Base-by-base conservation (phyloP, 2,888 invertebrate genomes). In the Pammene fasciana region DNA sequence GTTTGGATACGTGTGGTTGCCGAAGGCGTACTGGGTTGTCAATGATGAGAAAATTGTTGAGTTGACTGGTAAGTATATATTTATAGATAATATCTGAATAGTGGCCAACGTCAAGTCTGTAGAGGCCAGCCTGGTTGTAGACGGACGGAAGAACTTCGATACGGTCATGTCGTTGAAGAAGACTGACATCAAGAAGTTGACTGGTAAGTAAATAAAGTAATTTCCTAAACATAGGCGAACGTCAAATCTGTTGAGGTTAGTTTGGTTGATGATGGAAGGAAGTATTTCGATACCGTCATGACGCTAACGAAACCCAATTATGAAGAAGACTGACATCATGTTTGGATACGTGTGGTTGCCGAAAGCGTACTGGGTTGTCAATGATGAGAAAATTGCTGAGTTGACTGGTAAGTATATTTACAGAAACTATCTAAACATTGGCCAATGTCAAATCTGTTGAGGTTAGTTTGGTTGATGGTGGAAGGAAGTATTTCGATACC, bases 31-130 rank as follows among this genome's bases (percentile, higher is more conserved):
- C 74, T 91, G 97, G 82, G 94, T 95, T 0, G 94, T 97, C 0
- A 96, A 96, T 78, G 94, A 95, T 64, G 95, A 96, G 72, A 92
- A 94, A 61, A 94, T 97, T 0, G 95, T 96, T 0, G 96, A 95
- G 71, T 82, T 97, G 8, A 87, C 94, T 82, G 95, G 96, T 96
- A 86, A 87, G 86, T 76, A n/a, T 10, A 13, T 26, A 26, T 26
- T 26, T 26, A 26, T 26, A 3, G 26, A 4, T 26, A 26, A 26
- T 26, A 3, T 4, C 26, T 26, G 8, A 38, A 38, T 38, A 38
- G 2, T 9, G 9, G 94, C 94, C 0, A 93, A 94, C 71, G 95
- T 96, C 78, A 95, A 95, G 72, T 94, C 94, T 9, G 80, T 97
- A 5, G 94, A 96, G 75, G 92, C 96, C 0, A 95, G 94, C 34